A percentile compares a stretch with the other conserved stretches of the same genome.
phyloP scores from a whole-genome alignment of 2,113 vertebrate species.

The Actinemys pallida region DNA sequence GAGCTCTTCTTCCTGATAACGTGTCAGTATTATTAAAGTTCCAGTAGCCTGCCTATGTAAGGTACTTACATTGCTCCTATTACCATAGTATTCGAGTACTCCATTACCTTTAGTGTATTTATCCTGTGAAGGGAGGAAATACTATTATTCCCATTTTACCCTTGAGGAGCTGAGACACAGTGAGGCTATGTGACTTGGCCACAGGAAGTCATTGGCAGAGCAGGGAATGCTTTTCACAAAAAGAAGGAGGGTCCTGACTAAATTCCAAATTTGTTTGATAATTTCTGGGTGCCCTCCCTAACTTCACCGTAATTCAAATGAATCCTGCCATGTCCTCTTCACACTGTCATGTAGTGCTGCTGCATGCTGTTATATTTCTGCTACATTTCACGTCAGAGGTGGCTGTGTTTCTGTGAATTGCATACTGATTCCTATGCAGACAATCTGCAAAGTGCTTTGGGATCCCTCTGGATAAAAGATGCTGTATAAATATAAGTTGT shows the following conservation, averaged over 20 bases:
- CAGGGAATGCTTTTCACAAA: not conserved
- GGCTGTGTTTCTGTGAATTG: not conserved
- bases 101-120: not conserved
- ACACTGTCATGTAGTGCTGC: not conserved
- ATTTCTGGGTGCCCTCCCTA: not conserved
- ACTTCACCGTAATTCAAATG: not conserved
- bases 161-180: not conserved
- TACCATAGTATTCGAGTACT: not conserved
- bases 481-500: not conserved
- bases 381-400: not conserved
- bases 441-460: conserved; percentile 11
- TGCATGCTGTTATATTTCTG: accelerated
- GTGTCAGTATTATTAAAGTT: not conserved
- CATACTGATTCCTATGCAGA: not conserved
- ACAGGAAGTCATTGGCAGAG: not conserved
- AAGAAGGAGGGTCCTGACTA: not conserved
- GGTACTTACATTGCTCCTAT: not conserved
- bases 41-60: not conserved
- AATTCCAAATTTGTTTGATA: not conserved
- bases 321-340: not conserved
- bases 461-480: conserved; percentile 17
- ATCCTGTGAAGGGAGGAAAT: not conserved
- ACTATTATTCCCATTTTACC: not conserved
- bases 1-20: not conserved
- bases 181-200: not conserved